Evolutionary conservation across 2,113 vertebrate genomes (phyloP).

Genomic region (Leuciscus idus): DNA sequence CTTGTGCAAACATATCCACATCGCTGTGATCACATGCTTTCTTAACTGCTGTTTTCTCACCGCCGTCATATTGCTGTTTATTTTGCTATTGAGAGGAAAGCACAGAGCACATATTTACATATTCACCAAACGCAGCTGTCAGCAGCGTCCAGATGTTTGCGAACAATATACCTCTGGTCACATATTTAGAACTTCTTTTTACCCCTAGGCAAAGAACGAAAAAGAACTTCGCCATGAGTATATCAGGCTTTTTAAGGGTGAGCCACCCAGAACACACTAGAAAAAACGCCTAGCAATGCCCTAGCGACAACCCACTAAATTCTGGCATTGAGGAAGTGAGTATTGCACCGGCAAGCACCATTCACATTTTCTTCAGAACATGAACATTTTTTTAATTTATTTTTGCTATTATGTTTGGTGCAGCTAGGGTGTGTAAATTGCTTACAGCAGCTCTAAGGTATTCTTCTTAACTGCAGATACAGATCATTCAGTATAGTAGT

Average conservation of each 20-base stretch:
- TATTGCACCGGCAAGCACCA: neutral
- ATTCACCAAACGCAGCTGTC: too few relatives aligned
- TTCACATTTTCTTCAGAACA: neutral
- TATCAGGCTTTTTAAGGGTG: neutral
- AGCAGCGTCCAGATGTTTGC: too few relatives aligned
- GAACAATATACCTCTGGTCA: too few relatives aligned
- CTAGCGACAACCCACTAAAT: neutral
- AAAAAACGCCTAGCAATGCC: neutral
- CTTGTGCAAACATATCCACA: too few relatives aligned
- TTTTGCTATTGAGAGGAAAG: too few relatives aligned
- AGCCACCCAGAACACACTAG: neutral
- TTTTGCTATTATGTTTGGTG: neutral
- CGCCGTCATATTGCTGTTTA: too few relatives aligned
- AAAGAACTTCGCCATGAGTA: too few relatives aligned
- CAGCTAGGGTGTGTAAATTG: neutral
- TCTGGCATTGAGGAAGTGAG: neutral
- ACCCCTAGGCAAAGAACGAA: too few relatives aligned
- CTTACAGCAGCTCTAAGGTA: neutral
- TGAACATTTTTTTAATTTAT: slow-evolving; percentile 3
- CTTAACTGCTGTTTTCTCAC: too few relatives aligned
- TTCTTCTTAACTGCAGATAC: slow-evolving; percentile 8
- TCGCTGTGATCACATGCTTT: too few relatives aligned
- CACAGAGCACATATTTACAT: too few relatives aligned
- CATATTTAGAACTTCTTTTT: too few relatives aligned
- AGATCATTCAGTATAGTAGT: neutral